These are phyloP conservation scores for Dryobota labecula DNA, from an alignment of 2,888 invertebrate species.

Conservation along the genomic window DNA sequence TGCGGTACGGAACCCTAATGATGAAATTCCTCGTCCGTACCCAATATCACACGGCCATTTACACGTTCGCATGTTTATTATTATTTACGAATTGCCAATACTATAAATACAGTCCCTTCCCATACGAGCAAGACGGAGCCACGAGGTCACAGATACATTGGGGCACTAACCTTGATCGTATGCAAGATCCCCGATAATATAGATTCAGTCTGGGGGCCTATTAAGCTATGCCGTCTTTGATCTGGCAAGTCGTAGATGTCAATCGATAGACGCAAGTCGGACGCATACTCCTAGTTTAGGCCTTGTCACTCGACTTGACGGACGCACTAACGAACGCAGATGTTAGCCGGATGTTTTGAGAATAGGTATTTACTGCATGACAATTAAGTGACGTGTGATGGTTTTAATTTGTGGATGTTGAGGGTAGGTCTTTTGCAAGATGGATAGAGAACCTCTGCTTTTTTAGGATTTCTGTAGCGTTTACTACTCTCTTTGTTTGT, in stretches of 20 bases:
- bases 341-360: slow-evolving; percentile 75
- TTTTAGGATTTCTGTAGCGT: not conserved
- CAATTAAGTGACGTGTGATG: slow-evolving; percentile 35
- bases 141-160: slow-evolving; percentile 74
- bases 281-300: slow-evolving; percentile 74
- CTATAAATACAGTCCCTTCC: slow-evolving; percentile 29
- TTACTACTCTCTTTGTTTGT: not conserved
- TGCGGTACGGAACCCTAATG: too few species aligned
- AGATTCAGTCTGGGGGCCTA: slow-evolving; percentile 73
- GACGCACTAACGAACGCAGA: slow-evolving; percentile 79
- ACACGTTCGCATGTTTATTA: slow-evolving; percentile 23
- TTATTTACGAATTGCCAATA: slow-evolving; percentile 23
- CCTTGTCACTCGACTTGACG: slow-evolving; percentile 71
- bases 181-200: slow-evolving; percentile 74
- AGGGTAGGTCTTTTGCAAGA: not conserved
- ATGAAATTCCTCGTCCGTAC: not conserved
- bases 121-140: slow-evolving; percentile 59
- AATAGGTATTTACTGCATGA: slow-evolving; percentile 62
- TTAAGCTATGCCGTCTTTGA: slow-evolving; percentile 81
- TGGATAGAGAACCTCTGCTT: not conserved
- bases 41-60: slow-evolving; percentile 18
- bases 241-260: slow-evolving; percentile 73
- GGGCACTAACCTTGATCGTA: slow-evolving; percentile 75
- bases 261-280: slow-evolving; percentile 68
- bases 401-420: slow-evolving; percentile 1